These are phyloP conservation scores for Adelges cooleyi DNA, from an alignment of 1,140 invertebrate genomes.

Conservation along the genomic window DNA sequence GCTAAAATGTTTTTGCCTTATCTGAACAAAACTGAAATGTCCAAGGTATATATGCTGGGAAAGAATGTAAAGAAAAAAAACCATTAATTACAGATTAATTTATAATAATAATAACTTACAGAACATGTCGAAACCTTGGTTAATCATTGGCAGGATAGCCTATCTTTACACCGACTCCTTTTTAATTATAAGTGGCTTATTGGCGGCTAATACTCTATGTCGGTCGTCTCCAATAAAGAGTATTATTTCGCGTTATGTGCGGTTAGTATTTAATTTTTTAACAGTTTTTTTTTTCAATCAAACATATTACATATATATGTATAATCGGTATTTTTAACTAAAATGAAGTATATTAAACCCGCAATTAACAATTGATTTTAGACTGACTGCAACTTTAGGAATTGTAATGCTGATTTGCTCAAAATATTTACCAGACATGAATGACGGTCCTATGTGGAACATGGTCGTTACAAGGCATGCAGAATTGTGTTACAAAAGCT, in stretches of 20 bases:
- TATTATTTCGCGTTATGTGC: constrained; percentile 8
- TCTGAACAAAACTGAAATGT: constrained; percentile 52
- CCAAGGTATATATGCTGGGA: constrained; percentile 44
- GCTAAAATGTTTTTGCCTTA: constrained; percentile 56
- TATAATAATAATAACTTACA: constrained; percentile 35
- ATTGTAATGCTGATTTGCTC: constrained; percentile 50
- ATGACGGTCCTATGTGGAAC: constrained; percentile 49
- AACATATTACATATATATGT: not conserved
- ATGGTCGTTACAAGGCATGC: constrained; percentile 48
- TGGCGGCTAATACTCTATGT: constrained; percentile 42
- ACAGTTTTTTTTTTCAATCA: not conserved
- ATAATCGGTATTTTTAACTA: not conserved
- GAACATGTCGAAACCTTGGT: constrained; percentile 54
- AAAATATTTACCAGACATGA: constrained; percentile 46
- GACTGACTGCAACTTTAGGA: constrained; percentile 45
- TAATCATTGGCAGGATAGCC: constrained; percentile 54
- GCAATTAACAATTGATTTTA: constrained; percentile 35
- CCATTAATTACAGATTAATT: too few relatives aligned
- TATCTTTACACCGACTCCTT: constrained; percentile 64
- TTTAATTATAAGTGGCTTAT: constrained; percentile 56
- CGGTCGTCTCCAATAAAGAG: not conserved
- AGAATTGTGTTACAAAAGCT: constrained; percentile 48
- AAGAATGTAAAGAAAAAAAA: too few relatives aligned
- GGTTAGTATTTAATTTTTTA: constrained; percentile 2
- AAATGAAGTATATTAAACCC: too few relatives aligned